Conservation (phyloP, 2,113 vertebrate species). For the Petroica traversi region DNA sequence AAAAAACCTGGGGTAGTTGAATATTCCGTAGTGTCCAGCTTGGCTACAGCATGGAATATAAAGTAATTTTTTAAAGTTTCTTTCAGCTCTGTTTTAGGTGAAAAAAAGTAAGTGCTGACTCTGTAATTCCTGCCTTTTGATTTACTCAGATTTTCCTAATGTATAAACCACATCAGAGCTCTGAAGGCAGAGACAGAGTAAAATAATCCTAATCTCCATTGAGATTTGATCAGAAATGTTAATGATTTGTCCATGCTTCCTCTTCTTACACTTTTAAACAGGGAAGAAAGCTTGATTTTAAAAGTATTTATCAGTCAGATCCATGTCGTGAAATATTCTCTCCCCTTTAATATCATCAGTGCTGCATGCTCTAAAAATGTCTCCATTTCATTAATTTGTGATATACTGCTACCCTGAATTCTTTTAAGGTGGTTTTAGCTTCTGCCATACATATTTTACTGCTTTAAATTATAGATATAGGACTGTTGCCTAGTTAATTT, state of each 20-base stretch:
- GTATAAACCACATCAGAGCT: not conserved
- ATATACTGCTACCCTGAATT: conserved; percentile 54
- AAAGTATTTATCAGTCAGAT: conserved; percentile 29
- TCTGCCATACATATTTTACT: conserved; percentile 68
- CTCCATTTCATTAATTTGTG: conserved; percentile 68
- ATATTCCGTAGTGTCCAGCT: conserved; percentile 19
- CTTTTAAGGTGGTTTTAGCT: conserved; percentile 61
- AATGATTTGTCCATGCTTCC: not conserved
- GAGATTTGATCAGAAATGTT: not conserved
- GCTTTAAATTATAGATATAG: conserved; percentile 62
- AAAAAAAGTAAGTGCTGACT: not conserved
- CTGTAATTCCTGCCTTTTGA: not conserved
- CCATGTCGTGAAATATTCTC: conserved; percentile 24
- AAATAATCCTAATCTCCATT: not conserved
- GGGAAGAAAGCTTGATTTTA: not conserved
- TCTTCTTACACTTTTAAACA: not conserved
- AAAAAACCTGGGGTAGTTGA: conserved; percentile 48
- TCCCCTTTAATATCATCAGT: conserved; percentile 11
- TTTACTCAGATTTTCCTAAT: conserved; percentile 4
- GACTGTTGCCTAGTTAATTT: conserved; percentile 68
- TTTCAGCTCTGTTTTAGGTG: not conserved
- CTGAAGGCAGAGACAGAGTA: not conserved
- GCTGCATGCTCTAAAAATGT: conserved; percentile 56
- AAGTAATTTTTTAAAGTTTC: conserved; percentile 9
- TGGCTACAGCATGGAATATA: conserved; percentile 14